Percentiles rank a stretch among this genome's conserved stretches.
Evolutionary conservation across 2,888 invertebrate species (phyloP).

Genomic region (Rugalucina vietnamica): DNA sequence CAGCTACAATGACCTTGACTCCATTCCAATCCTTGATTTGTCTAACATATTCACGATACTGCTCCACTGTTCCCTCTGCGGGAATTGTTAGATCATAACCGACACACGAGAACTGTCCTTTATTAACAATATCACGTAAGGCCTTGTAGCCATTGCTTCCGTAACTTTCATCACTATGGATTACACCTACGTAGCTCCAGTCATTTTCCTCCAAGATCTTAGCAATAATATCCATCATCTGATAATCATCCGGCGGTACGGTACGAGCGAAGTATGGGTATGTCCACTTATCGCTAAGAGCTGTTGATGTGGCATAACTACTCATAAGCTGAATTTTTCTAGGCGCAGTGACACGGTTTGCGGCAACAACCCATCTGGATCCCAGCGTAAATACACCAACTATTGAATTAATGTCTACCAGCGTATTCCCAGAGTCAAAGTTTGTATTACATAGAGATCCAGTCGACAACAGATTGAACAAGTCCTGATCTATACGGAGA

Average conservation of each 20-base stretch:
- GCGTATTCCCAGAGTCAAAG: conserved; percentile 55
- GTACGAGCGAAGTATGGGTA: conserved; percentile 77
- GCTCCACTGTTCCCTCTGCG: conserved; percentile 46
- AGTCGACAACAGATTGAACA: conserved; percentile 79
- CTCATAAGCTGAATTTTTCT: conserved; percentile 85
- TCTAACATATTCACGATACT: conserved; percentile 58
- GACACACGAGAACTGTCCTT: conserved; percentile 60
- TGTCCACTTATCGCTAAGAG: conserved; percentile 64
- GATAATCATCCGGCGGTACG: conserved; percentile 72
- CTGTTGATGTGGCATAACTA: conserved; percentile 66
- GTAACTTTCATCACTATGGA: conserved; percentile 72
- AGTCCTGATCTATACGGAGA: conserved; percentile 75
- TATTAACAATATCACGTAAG: conserved; percentile 44
- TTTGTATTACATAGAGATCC: conserved; percentile 78
- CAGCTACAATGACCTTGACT: conserved; percentile 78
- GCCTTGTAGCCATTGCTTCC: conserved; percentile 52
- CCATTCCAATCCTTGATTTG: conserved; percentile 56
- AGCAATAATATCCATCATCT: conserved; percentile 76
- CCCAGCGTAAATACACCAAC: conserved; percentile 80
- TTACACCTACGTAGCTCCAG: conserved; percentile 83
- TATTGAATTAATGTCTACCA: conserved; percentile 67
- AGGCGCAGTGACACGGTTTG: conserved; percentile 84
- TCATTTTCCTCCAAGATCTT: conserved; percentile 79
- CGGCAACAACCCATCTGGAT: conserved; percentile 72
- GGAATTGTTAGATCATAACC: conserved; percentile 58